Base-by-base conservation (phyloP, 2,888 invertebrate genomes). In the Subacronicta megacephala region DNA sequence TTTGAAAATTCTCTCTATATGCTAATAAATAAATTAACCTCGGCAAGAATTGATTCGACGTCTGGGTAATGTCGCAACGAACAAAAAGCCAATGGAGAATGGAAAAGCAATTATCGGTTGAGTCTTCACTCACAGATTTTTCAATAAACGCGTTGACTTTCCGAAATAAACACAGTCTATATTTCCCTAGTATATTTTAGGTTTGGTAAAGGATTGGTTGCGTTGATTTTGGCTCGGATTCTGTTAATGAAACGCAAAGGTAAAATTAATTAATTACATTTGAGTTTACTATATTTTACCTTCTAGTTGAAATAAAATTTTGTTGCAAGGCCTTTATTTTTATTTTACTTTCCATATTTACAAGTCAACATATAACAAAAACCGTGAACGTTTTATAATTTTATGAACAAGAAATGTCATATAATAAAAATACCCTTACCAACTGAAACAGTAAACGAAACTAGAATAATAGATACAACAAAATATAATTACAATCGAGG, bases 21-120 rank as follows among this genome's bases (percentile, higher is more conserved):
- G 90, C 85, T 90, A 91, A 91, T 90, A 85, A 83, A 84, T 84
- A 85, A 85, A 89, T 88, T 85, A 85, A 82, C 82, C 75, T 78
- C 69, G 67, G 77, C 61, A 74, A 77, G 81, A 84, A 88, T 87
- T 85, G 87, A 87, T 89, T 88, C 84, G 83, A 85, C 85, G 83
- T 79, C 78, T 78, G 83, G 82, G 76, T 78, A 80, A 83, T 81
- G 78, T 85, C 81, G 75, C 79, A 47, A 37, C 63, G 64, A 71
- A 72, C 78, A 81, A 84, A 85, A 83, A 79, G 73, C 71, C 78
- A 75, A 72, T 78, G 76, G 80, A 68, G 72, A 74, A 64, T 75
- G 67, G 68, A 82, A 86, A 89, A 89, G 80, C 87, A 90, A 90
- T 90, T 90, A 90, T 88, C 82, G 83, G 72, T 57, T 61, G 69